Percentiles rank a stretch among this genome's conserved stretches.
Evolutionary conservation across 2,113 vertebrate species (phyloP).

Genomic region (Dinomys branickii): DNA sequence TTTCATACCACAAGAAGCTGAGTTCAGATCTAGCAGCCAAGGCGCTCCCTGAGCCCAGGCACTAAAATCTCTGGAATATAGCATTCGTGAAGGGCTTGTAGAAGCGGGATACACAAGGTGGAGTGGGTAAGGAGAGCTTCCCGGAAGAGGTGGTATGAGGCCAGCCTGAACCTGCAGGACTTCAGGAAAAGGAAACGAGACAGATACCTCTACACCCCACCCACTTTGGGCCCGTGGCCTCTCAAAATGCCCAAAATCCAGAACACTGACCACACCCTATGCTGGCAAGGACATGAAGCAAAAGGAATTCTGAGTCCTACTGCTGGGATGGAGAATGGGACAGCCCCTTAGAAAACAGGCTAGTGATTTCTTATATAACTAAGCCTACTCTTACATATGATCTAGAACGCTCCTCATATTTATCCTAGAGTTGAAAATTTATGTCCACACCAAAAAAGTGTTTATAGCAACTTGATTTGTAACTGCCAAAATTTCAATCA

Average conservation of each 20-base stretch:
- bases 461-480: neutral
- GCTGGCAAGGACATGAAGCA: rapidly evolving
- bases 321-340: neutral
- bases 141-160: neutral
- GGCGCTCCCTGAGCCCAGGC: neutral
- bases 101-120: neutral
- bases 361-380: neutral
- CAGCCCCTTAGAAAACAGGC: neutral
- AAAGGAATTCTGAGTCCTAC: rapidly evolving
- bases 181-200: neutral
- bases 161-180: neutral
- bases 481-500: neutral
- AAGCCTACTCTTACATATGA: neutral
- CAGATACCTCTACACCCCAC: neutral
- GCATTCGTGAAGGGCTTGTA: neutral
- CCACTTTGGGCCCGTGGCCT: neutral
- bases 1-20: slow-evolving; percentile 2
- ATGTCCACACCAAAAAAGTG: neutral
- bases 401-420: neutral
- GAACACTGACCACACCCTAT: neutral
- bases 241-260: neutral
- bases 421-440: neutral
- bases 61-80: neutral
- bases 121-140: neutral
- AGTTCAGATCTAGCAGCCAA: neutral